Evolutionary conservation across 2,113 vertebrate genomes (phyloP), one percentile per base, ranked within the genome.

Genomic region (Potamarius usumacintae): DNA sequence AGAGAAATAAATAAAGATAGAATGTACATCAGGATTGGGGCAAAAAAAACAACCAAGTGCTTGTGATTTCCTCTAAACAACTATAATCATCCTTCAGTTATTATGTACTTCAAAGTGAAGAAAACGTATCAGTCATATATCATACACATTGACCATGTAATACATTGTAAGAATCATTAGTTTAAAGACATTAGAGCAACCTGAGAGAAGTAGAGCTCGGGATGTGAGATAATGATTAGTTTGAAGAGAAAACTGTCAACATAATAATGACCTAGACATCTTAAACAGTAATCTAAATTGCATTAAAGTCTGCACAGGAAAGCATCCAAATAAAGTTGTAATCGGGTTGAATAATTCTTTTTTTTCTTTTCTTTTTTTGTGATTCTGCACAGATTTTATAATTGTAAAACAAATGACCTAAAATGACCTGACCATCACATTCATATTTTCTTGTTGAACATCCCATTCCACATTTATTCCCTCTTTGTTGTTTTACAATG

Each of bases 181-280:
- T 91, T 91, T 92, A 90, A 90, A 90, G 91, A 92, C 89, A 91
- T 91, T 58, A 42, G 86, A 89, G 84, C 86, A 76, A 89, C 91
- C 90, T 92, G 92, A 91, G 91, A 90, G 57, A 89, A 86, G 55
- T 50, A 85, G 50, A 42, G 42, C 62, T 50, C 48, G 48, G 34
- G 34, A 58, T 57, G 50, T 3, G 55, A 3, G 71, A 7, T 85
- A 10, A 84, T 17, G 34, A 77, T 53, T 14, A 2, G 50, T 52
- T 62, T 77, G 11, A 30, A 48, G 48, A 55, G 77, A 42, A 74
- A 69, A 50, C 5, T 76, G 72, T 25, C 8, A 22, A 76, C 20
- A 50, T 72, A 42, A 42, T 2, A 50, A 25, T 52, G 9, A 52
- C 25, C 42, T 72, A 7, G 71, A 48, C 8, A 22, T 10, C 30